These are phyloP conservation scores for Calephelis nemesis DNA, from an alignment of 1,140 invertebrate species.

Conservation along the genomic window DNA sequence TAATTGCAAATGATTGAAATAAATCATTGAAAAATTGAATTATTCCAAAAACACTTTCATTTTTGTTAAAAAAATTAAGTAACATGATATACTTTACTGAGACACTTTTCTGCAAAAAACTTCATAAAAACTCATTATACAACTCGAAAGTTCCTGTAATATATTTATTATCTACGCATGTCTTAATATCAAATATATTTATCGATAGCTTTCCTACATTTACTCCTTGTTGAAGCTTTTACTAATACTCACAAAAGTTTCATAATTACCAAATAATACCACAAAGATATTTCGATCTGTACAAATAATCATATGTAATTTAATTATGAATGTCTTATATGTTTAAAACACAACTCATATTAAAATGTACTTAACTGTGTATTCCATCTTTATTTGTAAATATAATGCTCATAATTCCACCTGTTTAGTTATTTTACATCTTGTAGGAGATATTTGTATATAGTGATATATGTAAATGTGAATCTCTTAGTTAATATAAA, in stretches of 20 bases:
- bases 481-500: conserved; percentile 49
- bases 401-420: conserved; percentile 48
- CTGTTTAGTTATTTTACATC: conserved; percentile 24
- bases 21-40: too few relatives aligned
- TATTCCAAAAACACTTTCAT: too few relatives aligned
- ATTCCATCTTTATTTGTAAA: conserved; percentile 34
- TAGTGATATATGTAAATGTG: conserved; percentile 49
- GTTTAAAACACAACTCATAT: not conserved
- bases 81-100: too few relatives aligned
- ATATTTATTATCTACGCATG: too few relatives aligned
- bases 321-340: not conserved
- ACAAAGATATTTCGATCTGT: conserved; percentile 7
- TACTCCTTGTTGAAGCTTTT: not conserved
- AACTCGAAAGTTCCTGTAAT: too few relatives aligned
- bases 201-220: not conserved
- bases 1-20: too few relatives aligned
- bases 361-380: conserved; percentile 7
- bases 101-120: too few relatives aligned
- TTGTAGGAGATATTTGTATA: conserved; percentile 47
- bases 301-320: conserved; percentile 5
- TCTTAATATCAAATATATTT: too few relatives aligned
- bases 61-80: too few relatives aligned
- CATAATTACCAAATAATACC: conserved; percentile 1
- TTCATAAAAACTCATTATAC: too few relatives aligned
- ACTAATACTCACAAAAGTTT: not conserved